Percentiles rank a stretch among this genome's conserved stretches.
Evolutionary conservation across 2,888 invertebrate species (phyloP).

Genomic region (Crepidodera aurea): DNA sequence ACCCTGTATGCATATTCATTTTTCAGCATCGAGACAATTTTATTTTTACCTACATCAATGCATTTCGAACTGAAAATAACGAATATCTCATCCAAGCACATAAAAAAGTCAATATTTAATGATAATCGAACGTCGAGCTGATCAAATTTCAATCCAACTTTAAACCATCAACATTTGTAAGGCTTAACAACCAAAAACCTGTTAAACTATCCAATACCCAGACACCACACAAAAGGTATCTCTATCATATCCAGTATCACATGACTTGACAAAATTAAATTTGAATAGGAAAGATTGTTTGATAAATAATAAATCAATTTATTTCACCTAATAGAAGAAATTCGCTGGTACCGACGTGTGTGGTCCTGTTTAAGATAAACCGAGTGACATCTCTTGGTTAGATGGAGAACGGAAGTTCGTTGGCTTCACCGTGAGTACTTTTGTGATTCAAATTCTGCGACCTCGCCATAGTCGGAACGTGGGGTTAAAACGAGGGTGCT

Average conservation of each 20-base stretch:
- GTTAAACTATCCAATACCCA: background rate
- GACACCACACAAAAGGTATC: slow-evolving; percentile 16
- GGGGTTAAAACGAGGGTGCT: background rate
- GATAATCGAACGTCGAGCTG: slow-evolving; percentile 4
- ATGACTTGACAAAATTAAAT: slow-evolving; percentile 24
- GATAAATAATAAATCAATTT: slow-evolving; percentile 37
- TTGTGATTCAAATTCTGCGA: slow-evolving; percentile 20
- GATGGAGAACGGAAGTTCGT: slow-evolving; percentile 23
- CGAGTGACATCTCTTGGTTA: slow-evolving; percentile 30
- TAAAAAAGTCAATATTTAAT: too few relatives aligned
- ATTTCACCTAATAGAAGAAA: slow-evolving; percentile 32
- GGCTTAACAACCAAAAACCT: slow-evolving; percentile 12
- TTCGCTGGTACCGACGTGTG: slow-evolving; percentile 42
- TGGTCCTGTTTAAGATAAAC: slow-evolving; percentile 40
- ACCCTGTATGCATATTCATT: too few relatives aligned
- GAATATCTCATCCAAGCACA: too few relatives aligned
- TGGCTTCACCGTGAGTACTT: slow-evolving; percentile 16
- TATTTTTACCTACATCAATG: too few relatives aligned
- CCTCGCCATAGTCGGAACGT: slow-evolving; percentile 4
- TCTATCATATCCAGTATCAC: slow-evolving; percentile 11
- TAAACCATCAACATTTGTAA: slow-evolving; percentile 12
- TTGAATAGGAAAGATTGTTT: slow-evolving; percentile 27
- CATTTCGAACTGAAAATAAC: too few relatives aligned
- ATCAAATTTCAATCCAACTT: slow-evolving; percentile 15
- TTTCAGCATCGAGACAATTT: too few relatives aligned